Evolutionary conservation across 2,797 vertebrate species (phyloP).

Genomic region (Spinus pinus): DNA sequence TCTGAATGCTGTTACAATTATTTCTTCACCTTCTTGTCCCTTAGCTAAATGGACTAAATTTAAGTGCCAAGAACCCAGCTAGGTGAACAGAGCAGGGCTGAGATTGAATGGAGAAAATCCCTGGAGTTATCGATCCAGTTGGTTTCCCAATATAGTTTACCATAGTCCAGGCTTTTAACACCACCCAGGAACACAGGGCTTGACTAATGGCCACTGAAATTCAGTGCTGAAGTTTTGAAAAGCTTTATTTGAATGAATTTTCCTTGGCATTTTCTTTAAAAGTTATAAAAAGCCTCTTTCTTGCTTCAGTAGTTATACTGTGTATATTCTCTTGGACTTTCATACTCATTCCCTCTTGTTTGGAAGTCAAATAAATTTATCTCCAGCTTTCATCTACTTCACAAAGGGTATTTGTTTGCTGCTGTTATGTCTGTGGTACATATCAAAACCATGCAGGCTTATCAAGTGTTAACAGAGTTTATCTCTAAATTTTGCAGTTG

Average conservation of each 20-base stretch:
- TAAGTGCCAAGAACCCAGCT: constrained; percentile 27
- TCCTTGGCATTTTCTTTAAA: constrained; percentile 1
- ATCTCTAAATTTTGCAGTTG: constrained; percentile 66
- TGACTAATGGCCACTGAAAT: background rate
- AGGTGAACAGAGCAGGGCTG: background rate
- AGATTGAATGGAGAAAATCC: background rate
- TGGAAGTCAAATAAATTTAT: constrained; percentile 43
- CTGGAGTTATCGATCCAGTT: background rate
- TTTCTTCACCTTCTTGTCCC: background rate
- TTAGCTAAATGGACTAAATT: constrained; percentile 38
- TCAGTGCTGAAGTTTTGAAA: background rate
- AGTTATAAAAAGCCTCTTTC: constrained; percentile 2
- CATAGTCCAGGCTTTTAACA: background rate
- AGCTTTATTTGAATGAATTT: background rate
- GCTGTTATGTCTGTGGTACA: background rate
- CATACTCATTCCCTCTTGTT: background rate
- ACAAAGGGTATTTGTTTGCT: background rate
- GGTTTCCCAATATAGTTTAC: background rate
- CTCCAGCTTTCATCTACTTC: constrained; percentile 52
- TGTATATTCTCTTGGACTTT: background rate
- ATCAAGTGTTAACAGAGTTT: constrained; percentile 66
- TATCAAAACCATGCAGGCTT: background rate
- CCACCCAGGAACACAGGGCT: background rate
- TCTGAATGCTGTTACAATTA: constrained; percentile 31
- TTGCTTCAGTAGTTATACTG: constrained; percentile 12